phyloP scores from a whole-genome alignment of 2,888 invertebrate species.

The Conomelus anceps region DNA sequence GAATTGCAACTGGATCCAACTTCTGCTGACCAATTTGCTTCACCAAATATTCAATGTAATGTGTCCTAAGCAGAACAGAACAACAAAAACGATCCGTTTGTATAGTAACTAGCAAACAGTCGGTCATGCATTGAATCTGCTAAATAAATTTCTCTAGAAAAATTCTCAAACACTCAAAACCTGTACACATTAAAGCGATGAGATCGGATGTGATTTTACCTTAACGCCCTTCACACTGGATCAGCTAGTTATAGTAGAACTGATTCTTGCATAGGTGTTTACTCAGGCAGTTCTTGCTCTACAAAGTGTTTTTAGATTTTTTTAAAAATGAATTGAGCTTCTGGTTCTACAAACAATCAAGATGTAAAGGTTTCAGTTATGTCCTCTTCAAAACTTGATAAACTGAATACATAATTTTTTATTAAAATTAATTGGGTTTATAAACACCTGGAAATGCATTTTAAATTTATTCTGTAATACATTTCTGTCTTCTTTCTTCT shows the following conservation, averaged over 20 bases:
- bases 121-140: not conserved
- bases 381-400: not conserved
- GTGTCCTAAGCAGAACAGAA: constrained; percentile 58
- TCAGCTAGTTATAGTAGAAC: not conserved
- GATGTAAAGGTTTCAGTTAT: not conserved
- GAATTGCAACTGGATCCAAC: constrained; percentile 83
- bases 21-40: constrained; percentile 71
- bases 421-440: too few relatives aligned
- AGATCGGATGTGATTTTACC: not conserved
- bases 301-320: too few relatives aligned
- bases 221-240: not conserved
- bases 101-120: not conserved
- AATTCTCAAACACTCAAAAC: not conserved
- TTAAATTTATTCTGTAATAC: too few relatives aligned
- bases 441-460: too few relatives aligned
- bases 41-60: constrained; percentile 94
- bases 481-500: too few relatives aligned
- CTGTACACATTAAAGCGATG: not conserved
- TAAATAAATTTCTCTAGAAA: too few relatives aligned
- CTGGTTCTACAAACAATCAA: not conserved
- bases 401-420: too few relatives aligned
- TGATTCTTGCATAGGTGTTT: not conserved
- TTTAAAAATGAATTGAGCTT: not conserved
- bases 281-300: not conserved
- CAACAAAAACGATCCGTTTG: not conserved